These are phyloP conservation scores for Diorhabda carinulata DNA, from an alignment of 1,140 invertebrate species.

Conservation along the genomic window DNA sequence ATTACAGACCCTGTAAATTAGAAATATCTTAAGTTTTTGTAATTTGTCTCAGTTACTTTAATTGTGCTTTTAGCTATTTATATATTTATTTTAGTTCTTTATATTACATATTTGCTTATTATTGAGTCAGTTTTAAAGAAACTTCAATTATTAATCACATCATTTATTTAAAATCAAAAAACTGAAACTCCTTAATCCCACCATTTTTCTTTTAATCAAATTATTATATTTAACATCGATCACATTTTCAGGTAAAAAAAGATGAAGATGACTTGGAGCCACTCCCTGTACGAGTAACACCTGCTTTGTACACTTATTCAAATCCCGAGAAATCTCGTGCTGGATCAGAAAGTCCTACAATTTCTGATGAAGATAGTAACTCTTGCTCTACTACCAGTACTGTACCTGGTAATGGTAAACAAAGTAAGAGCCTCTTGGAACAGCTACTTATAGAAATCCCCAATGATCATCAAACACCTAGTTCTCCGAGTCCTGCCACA, in stretches of 20 bases:
- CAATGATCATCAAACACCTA: slow-evolving; percentile 41
- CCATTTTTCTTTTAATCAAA: too few relatives aligned
- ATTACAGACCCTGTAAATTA: too few relatives aligned
- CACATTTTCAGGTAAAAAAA: slow-evolving; percentile 17
- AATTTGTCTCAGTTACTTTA: too few relatives aligned
- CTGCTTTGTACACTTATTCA: slow-evolving; percentile 72
- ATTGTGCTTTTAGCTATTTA: too few relatives aligned
- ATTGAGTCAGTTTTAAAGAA: too few relatives aligned
- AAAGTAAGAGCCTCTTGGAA: slow-evolving; percentile 63
- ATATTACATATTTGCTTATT: too few relatives aligned
- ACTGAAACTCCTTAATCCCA: too few relatives aligned
- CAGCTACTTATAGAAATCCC: slow-evolving; percentile 77
- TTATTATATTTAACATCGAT: neutral
- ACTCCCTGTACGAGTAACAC: slow-evolving; percentile 65
- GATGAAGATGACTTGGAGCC: slow-evolving; percentile 43
- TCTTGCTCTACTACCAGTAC: slow-evolving; percentile 22
- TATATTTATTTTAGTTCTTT: too few relatives aligned
- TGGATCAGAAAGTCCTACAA: slow-evolving; percentile 31
- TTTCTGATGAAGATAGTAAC: slow-evolving; percentile 35
- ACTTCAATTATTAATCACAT: too few relatives aligned
- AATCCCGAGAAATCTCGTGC: slow-evolving; percentile 53
- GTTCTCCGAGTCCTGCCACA: slow-evolving; percentile 43
- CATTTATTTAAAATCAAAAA: too few relatives aligned
- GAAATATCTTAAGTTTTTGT: too few relatives aligned
- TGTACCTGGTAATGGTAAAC: slow-evolving; percentile 22